Percentiles rank a stretch among this genome's conserved stretches.
phyloP scores from a whole-genome alignment of 2,113 vertebrate genomes.

The Scomber japonicus region DNA sequence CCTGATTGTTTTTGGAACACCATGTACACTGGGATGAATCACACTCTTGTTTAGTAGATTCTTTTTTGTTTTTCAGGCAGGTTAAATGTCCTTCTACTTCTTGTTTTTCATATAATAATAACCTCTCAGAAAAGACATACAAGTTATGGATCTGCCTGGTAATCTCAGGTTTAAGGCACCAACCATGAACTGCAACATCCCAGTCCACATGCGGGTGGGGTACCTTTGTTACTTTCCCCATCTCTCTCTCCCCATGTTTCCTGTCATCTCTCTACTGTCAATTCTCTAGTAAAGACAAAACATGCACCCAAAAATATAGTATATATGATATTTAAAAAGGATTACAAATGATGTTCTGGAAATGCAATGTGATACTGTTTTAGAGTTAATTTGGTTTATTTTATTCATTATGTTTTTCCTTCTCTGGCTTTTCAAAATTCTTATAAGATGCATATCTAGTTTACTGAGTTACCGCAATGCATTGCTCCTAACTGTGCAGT shows the following conservation, averaged over 20 bases:
- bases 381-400: not conserved
- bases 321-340: not conserved
- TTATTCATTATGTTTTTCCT: not conserved
- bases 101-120: not conserved
- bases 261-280: too few species aligned
- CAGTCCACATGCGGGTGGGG: too few species aligned
- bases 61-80: not conserved
- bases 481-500: constrained; percentile 25
- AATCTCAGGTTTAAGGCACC: not conserved
- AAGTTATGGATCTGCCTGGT: not conserved
- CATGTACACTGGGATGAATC: not conserved
- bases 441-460: not conserved
- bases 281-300: too few species aligned
- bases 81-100: not conserved
- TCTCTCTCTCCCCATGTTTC: too few species aligned
- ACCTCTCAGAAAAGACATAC: not conserved
- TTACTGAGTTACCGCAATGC: constrained; percentile 17
- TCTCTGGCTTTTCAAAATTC: not conserved
- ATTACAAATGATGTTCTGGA: not conserved
- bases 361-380: not conserved
- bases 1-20: constrained; percentile 1
- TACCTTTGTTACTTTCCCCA: too few species aligned
- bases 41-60: constrained; percentile 6
- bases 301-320: too few species aligned
- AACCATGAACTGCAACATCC: constrained; percentile 1